Conservation (phyloP, 2,888 invertebrate genomes). For the Malthinus seriepunctatus region DNA sequence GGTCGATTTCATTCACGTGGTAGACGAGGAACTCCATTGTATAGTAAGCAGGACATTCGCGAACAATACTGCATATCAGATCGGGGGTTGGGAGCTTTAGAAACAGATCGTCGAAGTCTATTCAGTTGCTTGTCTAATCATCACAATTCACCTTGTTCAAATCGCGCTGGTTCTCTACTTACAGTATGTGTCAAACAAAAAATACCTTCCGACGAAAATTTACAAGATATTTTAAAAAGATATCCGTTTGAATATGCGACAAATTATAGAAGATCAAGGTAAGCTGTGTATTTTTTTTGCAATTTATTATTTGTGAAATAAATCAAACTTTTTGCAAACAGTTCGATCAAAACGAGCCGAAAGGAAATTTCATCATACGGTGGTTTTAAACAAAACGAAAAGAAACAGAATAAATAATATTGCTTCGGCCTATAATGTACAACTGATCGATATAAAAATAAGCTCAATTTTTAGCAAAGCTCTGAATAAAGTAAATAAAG, state of each 20-base stretch:
- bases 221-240: slow-evolving; percentile 60
- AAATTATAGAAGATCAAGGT: slow-evolving; percentile 75
- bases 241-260: slow-evolving; percentile 74
- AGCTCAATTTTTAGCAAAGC: not conserved
- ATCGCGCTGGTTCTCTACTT: slow-evolving; percentile 67
- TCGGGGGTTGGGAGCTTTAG: slow-evolving; percentile 83
- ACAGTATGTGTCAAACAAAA: slow-evolving; percentile 86
- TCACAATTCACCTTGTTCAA: slow-evolving; percentile 70
- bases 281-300: not conserved
- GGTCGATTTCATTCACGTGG: slow-evolving; percentile 67
- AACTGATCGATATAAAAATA: not conserved
- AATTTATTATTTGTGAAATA: too few relatives aligned
- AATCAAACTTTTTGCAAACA: too few relatives aligned
- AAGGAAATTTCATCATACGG: not conserved
- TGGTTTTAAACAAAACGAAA: not conserved
- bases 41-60: slow-evolving; percentile 80
- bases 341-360: slow-evolving; percentile 8
- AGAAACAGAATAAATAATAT: not conserved
- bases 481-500: not conserved
- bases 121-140: slow-evolving; percentile 85
- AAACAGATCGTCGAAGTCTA: slow-evolving; percentile 66
- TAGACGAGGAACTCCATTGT: slow-evolving; percentile 62
- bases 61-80: slow-evolving; percentile 95
- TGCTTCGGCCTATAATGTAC: not conserved
- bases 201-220: slow-evolving; percentile 87